Percentiles rank a stretch among this genome's conserved stretches.
These are phyloP conservation scores for Plecturocebus donacophilus DNA, from an alignment of 2,113 vertebrate species.

Conservation along the genomic window DNA sequence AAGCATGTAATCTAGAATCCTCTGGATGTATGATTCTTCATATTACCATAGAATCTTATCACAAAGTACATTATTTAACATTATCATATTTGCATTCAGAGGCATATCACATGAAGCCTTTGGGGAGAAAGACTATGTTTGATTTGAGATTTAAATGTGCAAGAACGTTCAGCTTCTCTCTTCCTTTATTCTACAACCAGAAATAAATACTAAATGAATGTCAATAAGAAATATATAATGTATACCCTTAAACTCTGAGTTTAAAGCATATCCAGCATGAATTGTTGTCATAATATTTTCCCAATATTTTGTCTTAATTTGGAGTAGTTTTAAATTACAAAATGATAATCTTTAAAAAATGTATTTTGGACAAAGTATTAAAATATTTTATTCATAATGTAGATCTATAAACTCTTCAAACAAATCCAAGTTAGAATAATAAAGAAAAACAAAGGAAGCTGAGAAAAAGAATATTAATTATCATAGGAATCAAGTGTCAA, in stretches of 20 bases:
- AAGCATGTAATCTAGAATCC: background rate
- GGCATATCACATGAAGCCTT: background rate
- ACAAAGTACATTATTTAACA: background rate
- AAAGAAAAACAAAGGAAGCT: background rate
- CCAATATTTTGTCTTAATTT: background rate
- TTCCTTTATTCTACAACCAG: background rate
- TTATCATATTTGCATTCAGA: background rate
- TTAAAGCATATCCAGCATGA: background rate
- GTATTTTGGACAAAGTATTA: background rate
- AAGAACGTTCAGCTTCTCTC: slow-evolving; percentile 9
- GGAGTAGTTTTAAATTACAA: background rate
- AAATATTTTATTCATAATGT: background rate
- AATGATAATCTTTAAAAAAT: background rate
- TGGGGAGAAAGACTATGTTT: background rate
- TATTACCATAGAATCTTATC: background rate
- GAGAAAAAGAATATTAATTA: slow-evolving; percentile 2
- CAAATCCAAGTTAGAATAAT: background rate
- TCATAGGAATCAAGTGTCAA: background rate
- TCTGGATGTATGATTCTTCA: background rate
- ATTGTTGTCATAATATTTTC: background rate
- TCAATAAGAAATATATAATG: background rate
- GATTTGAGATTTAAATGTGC: background rate
- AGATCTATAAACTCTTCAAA: background rate
- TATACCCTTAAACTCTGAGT: background rate
- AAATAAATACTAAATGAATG: slow-evolving; percentile 10